Percentiles rank a stretch among this genome's conserved stretches.
Conservation (phyloP, 2,797 vertebrate species). For the Agapornis canus region DNA sequence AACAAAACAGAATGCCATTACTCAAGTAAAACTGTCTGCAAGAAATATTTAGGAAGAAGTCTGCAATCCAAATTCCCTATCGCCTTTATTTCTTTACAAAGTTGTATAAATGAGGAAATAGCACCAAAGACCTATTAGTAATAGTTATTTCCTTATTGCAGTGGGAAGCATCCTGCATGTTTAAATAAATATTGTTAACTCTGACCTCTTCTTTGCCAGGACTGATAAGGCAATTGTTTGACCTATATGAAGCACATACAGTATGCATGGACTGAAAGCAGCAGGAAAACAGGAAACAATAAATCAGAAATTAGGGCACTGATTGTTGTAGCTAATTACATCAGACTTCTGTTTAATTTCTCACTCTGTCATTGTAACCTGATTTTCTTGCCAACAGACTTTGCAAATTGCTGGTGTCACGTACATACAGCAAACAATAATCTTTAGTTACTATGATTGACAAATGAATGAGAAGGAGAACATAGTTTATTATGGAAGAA, state of each 20-base stretch:
- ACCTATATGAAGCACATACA: slow-evolving; percentile 83
- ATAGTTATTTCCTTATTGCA: slow-evolving; percentile 87
- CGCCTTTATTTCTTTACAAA: slow-evolving; percentile 46
- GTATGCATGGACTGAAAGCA: slow-evolving; percentile 81
- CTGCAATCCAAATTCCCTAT: slow-evolving; percentile 11
- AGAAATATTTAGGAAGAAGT: neutral
- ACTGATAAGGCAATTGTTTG: slow-evolving; percentile 85
- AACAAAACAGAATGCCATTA: neutral
- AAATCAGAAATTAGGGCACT: slow-evolving; percentile 91
- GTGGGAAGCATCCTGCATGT: slow-evolving; percentile 86
- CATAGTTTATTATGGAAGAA: slow-evolving; percentile 79
- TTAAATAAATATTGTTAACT: slow-evolving; percentile 91
- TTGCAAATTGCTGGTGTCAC: slow-evolving; percentile 87
- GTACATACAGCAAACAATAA: slow-evolving; percentile 82
- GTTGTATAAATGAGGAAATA: slow-evolving; percentile 75
- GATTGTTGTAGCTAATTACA: slow-evolving; percentile 92
- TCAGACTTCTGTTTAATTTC: slow-evolving; percentile 88
- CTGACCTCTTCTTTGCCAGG: slow-evolving; percentile 81
- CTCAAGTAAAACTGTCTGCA: neutral
- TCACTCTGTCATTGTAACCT: slow-evolving; percentile 87
- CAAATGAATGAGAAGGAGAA: slow-evolving; percentile 82
- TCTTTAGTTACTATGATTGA: slow-evolving; percentile 81
- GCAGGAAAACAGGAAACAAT: slow-evolving; percentile 92
- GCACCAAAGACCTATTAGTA: slow-evolving; percentile 80
- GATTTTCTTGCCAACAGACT: slow-evolving; percentile 86